phyloP scores from a whole-genome alignment of 2,888 invertebrate species.

The Parnassius smintheus region DNA sequence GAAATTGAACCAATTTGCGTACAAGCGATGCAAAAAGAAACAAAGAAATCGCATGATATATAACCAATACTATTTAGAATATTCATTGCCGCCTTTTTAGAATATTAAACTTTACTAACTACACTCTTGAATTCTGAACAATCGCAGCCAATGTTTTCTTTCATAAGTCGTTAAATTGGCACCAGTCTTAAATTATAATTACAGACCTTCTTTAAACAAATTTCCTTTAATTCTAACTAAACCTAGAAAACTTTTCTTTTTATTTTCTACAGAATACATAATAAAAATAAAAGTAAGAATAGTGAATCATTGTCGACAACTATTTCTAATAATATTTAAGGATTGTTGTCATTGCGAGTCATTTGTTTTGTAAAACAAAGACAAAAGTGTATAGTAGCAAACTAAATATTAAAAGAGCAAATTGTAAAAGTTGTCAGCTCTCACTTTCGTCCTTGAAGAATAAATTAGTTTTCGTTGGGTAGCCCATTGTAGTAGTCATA shows the following conservation, averaged over 20 bases:
- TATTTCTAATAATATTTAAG: neutral
- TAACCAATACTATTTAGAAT: neutral
- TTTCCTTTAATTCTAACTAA: too few species aligned
- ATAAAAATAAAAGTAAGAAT: neutral
- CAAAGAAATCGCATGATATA: slow-evolving; percentile 21
- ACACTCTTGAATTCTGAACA: too few species aligned
- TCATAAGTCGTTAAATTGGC: too few species aligned
- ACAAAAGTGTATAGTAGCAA: slow-evolving; percentile 25
- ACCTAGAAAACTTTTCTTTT: too few species aligned
- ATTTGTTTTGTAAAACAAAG: slow-evolving; percentile 21
- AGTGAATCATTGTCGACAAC: neutral
- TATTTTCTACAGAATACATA: too few species aligned
- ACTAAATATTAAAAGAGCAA: slow-evolving; percentile 34
- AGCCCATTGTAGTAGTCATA: slow-evolving; percentile 44
- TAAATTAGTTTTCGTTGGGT: slow-evolving; percentile 48
- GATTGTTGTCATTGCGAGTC: neutral
- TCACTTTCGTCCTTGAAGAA: slow-evolving; percentile 40
- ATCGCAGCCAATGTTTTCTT: too few species aligned
- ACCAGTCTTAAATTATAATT: too few species aligned
- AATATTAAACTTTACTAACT: too few species aligned
- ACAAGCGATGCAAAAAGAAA: slow-evolving; percentile 53
- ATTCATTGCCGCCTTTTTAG: neutral
- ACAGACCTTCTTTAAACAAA: too few species aligned
- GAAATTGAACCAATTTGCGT: slow-evolving; percentile 63
- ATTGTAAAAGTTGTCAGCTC: slow-evolving; percentile 36